Conservation (phyloP, 1,140 invertebrate species). For the Homarus americanus region DNA sequence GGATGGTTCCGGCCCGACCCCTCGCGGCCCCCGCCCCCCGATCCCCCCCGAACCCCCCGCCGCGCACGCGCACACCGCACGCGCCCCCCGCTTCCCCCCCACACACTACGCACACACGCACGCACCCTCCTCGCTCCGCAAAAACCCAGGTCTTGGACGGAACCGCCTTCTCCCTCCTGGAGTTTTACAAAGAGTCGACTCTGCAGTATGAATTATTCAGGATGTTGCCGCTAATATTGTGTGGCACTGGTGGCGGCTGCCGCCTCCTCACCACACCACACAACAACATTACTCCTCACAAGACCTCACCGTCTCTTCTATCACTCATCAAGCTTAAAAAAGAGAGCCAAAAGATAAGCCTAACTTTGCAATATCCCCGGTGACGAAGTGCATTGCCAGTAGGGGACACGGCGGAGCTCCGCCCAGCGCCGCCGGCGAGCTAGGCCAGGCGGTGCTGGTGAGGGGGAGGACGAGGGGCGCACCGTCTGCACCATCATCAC, state of each 20-base stretch:
- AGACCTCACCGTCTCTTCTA: constrained; percentile 18
- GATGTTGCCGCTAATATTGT: constrained; percentile 68
- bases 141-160: constrained; percentile 70
- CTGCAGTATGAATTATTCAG: constrained; percentile 71
- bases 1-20: constrained; percentile 75
- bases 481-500: constrained; percentile 19
- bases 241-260: constrained; percentile 48
- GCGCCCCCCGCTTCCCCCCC: constrained; percentile 66
- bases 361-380: constrained; percentile 57
- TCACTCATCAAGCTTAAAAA: constrained; percentile 22
- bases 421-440: constrained; percentile 55
- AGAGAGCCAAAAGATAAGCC: constrained; percentile 44
- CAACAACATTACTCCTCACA: constrained; percentile 25
- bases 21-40: constrained; percentile 55
- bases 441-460: constrained; percentile 27
- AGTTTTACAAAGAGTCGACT: constrained; percentile 69
- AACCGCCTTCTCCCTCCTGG: constrained; percentile 71
- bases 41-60: constrained; percentile 66
- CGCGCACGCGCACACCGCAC: constrained; percentile 71
- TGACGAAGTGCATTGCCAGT: constrained; percentile 65
- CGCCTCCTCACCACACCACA: constrained; percentile 11
- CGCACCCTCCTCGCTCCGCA: constrained; percentile 72
- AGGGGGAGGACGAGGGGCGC: not conserved
- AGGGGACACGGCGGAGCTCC: constrained; percentile 45
- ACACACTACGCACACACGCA: constrained; percentile 61